Conservation (phyloP, 2,113 vertebrate genomes). For the Emydura subglobosa region DNA sequence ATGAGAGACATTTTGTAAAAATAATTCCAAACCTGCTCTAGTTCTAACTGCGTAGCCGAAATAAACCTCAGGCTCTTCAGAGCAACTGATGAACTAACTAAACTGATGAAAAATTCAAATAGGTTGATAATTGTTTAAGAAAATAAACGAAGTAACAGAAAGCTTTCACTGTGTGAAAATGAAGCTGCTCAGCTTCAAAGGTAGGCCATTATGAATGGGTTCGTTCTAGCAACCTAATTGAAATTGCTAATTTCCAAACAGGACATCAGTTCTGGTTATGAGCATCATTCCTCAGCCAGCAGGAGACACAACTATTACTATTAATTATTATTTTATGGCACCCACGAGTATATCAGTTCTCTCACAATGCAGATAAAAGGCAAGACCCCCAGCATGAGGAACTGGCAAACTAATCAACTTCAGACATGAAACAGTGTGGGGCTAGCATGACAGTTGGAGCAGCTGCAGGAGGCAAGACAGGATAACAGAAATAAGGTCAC, state of each 20-base stretch:
- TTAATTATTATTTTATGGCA: neutral
- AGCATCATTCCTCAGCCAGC: neutral
- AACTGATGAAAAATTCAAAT: neutral
- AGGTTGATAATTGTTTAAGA: neutral
- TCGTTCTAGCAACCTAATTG: neutral
- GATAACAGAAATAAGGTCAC: neutral
- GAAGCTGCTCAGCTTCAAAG: neutral
- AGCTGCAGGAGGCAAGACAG: neutral
- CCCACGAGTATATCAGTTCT: neutral
- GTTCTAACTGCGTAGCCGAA: neutral
- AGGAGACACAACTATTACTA: neutral
- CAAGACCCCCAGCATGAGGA: neutral
- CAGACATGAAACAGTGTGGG: neutral
- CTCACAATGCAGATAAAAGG: neutral
- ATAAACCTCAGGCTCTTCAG: neutral
- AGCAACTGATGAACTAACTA: neutral
- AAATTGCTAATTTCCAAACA: neutral
- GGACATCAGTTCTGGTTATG: neutral
- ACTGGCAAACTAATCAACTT: neutral
- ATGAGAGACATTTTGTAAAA: neutral
- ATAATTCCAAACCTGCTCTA: neutral
- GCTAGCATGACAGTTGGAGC: neutral
- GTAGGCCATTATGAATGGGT: neutral
- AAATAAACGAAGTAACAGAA: neutral
- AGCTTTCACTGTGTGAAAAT: neutral